Base-by-base conservation (phyloP, 2,113 vertebrate species). In the Notechis scutatus region DNA sequence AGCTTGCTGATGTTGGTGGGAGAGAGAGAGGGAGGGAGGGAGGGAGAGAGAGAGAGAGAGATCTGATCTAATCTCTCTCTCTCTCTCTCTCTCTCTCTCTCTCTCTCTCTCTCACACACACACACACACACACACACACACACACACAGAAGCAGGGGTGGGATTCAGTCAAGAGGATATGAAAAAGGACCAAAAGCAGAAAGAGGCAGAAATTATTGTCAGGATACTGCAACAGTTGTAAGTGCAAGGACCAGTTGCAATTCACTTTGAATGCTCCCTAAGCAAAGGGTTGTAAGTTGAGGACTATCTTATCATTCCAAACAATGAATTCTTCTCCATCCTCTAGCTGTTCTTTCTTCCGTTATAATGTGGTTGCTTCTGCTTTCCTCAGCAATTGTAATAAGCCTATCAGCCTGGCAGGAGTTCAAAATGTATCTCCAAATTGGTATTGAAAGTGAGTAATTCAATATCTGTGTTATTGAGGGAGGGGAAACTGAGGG, bases 361-460 rank as follows among this genome's bases (percentile, higher is more conserved):
- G 6, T 47, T 29, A 26, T 8, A 39, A 39, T 81, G 15, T 39
- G n/a, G 34, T 50, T 0, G 21, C 42, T 50, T 87, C 21, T 50
- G 85, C 85, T 50, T 94, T 96, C 96, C 96, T 95, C 96, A 96
- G 95, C 93, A 94, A 95, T 95, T 94, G 94, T 96, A 92, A 95
- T 95, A 96, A 96, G 96, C 94, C 93, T 94, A 95, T 93, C 95
- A 94, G 94, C 95, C 94, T 96, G 95, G 95, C 93, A 93, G 12
- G 3, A 34, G 91, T 95, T 96, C 95, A 95, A 96, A 96, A 95
- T 57, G 93, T 94, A 95, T 61, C 92, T 94, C 92, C 2, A 85
- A 90, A 94, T 90, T 95, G 57, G 96, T 54, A 89, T 10, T 85
- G 56, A 93, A 95, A 59, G 39, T 94, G 93, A n/a, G 93, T 96